Evolutionary conservation across 2,113 vertebrate genomes (phyloP), one percentile per base, ranked within the genome.

Genomic region (Sprattus sprattus): DNA sequence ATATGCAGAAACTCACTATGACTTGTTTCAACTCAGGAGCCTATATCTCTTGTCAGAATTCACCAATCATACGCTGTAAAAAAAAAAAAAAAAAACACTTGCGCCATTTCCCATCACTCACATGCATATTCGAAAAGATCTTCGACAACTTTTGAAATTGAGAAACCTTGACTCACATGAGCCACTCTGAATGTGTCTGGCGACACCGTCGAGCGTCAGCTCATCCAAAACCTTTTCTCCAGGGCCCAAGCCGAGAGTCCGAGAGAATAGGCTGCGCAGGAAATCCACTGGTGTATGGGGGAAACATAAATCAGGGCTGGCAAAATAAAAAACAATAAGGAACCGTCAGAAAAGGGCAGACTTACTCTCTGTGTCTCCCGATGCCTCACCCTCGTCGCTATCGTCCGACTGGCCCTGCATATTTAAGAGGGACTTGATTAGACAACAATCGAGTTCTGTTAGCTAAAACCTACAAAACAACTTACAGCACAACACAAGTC

Each of bases 191-290:
- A 98, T 95, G 92, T 97, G 97, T 20, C 82, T 94, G 6, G 95
- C 94, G 45, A 98, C 95, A 4, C 96, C 96, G 0, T 95, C 95
- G 84, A 98, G 90, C n/a, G 93, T 96, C 20, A 97, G 91, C 50
- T 98, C 97, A 1, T 98, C 97, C 87, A 99, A 91, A 84, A 97
- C 94, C 82, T 95, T 96, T 52, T 97, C 96, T 81, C 93, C 67
- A 39, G 94, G 88, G 44, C 96, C 96, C 22, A 98, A 92, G 22
- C 96, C 96, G 87, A 98, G 92, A 0, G 95, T 95, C 67, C 95
- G 95, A 78, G 96, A 96, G 92, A 98, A 97, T 3, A 98, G 93
- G 85, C 92, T 96, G 45, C 97, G 95, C 85, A 99, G 94, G 85
- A 97, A 96, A 57, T 99, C 97, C 97, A 99, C 97, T 99, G 84